phyloP scores from a whole-genome alignment of 2,797 vertebrate genomes.

The Sebastes minor region DNA sequence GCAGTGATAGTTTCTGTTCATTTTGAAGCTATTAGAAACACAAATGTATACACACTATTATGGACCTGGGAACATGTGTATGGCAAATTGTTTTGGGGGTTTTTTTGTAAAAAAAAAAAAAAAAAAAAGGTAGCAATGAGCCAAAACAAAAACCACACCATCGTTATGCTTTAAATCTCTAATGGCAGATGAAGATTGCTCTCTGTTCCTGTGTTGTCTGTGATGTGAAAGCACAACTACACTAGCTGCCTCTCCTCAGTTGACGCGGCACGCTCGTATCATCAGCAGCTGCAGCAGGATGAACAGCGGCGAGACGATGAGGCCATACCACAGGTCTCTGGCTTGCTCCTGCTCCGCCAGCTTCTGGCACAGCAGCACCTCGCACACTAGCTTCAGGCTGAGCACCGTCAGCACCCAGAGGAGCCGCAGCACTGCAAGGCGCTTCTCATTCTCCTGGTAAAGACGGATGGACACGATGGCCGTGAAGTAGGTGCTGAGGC shows the following conservation, averaged over 20 bases:
- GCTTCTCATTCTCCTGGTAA: conserved; percentile 97
- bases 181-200: conserved; percentile 38
- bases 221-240: background rate
- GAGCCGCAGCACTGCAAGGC: conserved; percentile 92
- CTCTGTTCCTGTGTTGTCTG: background rate
- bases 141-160: conserved; percentile 13
- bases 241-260: conserved; percentile 71
- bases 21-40: background rate
- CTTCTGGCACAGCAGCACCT: conserved; percentile 98
- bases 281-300: conserved; percentile 97
- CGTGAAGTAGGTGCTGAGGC: conserved; percentile 98
- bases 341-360: conserved; percentile 88
- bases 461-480: conserved; percentile 97
- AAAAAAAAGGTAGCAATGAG: background rate
- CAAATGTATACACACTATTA: background rate
- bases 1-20: background rate
- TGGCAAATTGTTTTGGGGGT: background rate
- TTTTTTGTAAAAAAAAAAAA: background rate
- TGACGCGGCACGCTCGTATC: conserved; percentile 96
- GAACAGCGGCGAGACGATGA: conserved; percentile 95
- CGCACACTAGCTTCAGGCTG: conserved; percentile 97
- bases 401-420: conserved; percentile 98
- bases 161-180: conserved; percentile 50
- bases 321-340: conserved; percentile 92
- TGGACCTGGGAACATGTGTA: background rate